Evolutionary conservation across 1,140 invertebrate species (phyloP).

Genomic region (Drosophila triauraria): DNA sequence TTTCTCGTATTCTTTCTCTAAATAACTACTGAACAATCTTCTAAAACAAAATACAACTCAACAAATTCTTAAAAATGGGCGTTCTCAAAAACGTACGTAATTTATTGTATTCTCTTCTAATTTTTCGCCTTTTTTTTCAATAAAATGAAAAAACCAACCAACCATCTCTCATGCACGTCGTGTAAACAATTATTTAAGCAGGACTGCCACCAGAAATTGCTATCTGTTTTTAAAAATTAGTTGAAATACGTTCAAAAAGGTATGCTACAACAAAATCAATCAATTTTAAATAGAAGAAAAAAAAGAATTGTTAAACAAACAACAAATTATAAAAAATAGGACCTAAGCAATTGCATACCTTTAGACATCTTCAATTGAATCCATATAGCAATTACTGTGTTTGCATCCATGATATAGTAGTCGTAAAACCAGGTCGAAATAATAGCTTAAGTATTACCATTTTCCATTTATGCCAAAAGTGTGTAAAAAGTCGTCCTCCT

Average conservation of each 20-base stretch:
- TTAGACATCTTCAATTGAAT: not conserved
- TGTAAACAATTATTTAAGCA: not conserved
- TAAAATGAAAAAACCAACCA: not conserved
- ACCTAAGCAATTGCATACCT: too few relatives aligned
- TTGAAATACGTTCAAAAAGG: not conserved
- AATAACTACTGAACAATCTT: not conserved
- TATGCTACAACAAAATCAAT: not conserved
- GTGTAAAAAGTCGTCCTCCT: not conserved
- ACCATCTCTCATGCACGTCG: not conserved
- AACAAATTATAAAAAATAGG: too few relatives aligned
- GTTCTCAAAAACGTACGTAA: constrained; percentile 16
- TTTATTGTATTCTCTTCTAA: not conserved
- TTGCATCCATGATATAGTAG: not conserved
- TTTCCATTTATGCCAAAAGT: not conserved
- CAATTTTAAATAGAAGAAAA: too few relatives aligned
- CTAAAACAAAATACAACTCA: constrained; percentile 2
- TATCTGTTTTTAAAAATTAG: not conserved
- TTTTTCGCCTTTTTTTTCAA: not conserved
- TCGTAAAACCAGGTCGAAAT: not conserved
- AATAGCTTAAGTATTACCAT: not conserved
- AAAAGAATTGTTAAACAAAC: too few relatives aligned
- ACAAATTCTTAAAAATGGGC: not conserved
- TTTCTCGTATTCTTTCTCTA: not conserved
- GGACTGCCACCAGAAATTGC: not conserved
- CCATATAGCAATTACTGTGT: not conserved